Conservation (phyloP, 2,797 vertebrate species). For the Microctenopoma lineatum region DNA sequence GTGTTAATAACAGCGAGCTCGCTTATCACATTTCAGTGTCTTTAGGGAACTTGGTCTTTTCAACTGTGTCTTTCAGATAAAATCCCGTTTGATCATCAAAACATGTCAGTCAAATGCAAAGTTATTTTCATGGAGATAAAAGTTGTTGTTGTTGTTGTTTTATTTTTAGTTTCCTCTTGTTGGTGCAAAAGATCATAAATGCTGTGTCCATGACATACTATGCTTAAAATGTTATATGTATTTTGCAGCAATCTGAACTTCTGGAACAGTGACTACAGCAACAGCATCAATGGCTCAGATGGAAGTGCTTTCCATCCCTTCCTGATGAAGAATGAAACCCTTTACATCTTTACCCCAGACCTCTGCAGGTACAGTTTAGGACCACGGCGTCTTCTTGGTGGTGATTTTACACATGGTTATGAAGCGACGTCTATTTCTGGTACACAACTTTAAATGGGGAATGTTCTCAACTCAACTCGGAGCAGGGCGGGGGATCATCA, state of each 20-base stretch:
- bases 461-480: conserved; percentile 12
- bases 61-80: conserved; percentile 38
- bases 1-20: conserved; percentile 14
- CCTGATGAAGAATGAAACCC: conserved; percentile 78
- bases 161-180: background rate
- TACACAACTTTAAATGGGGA: conserved; percentile 22
- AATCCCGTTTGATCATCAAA: conserved; percentile 44
- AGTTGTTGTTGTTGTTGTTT: background rate
- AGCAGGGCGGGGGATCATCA: background rate
- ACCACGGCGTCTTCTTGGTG: background rate
- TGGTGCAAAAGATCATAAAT: background rate
- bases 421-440: conserved; percentile 41
- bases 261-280: conserved; percentile 81
- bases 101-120: conserved; percentile 22
- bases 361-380: conserved; percentile 82
- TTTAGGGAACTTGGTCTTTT: conserved; percentile 16
- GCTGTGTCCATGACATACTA: no score
- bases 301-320: conserved; percentile 85
- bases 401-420: background rate
- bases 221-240: background rate
- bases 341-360: conserved; percentile 84
- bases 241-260: conserved; percentile 75
- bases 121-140: conserved; percentile 23
- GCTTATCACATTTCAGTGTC: conserved; percentile 23
- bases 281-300: conserved; percentile 85